phyloP scores from a whole-genome alignment of 2,113 vertebrate species.

The Megaleporinus macrocephalus region DNA sequence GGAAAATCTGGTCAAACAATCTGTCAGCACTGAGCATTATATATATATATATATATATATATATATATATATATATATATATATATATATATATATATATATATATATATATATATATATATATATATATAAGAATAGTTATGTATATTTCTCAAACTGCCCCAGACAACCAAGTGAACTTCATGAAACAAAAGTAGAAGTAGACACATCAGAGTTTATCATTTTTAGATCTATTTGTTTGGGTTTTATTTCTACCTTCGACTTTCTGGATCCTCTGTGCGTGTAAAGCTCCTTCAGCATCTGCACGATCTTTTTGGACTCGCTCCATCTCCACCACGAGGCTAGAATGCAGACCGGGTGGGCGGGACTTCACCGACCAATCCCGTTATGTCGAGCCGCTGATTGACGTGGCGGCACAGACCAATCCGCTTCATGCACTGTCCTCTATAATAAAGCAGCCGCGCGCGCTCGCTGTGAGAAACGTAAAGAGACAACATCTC shows the following conservation, averaged over 20 bases:
- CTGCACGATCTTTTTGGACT: slow-evolving; percentile 2
- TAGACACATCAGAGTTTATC: no score
- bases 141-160: no score
- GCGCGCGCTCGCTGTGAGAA: slow-evolving; percentile 46
- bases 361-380: slow-evolving; percentile 50
- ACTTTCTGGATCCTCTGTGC: background rate
- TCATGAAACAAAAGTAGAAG: no score
- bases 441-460: slow-evolving; percentile 31
- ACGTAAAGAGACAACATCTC: slow-evolving; percentile 17
- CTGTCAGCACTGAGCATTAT: no score
- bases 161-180: no score
- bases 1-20: no score
- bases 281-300: background rate
- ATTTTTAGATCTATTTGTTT: no score
- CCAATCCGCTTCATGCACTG: slow-evolving; percentile 54
- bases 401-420: slow-evolving; percentile 43
- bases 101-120: background rate
- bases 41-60: no score
- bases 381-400: slow-evolving; percentile 12
- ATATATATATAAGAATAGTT: background rate
- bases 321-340: slow-evolving; percentile 3
- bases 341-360: slow-evolving; percentile 50
- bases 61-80: no score
- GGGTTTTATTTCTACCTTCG: background rate
- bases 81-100: no score